Percentiles rank a stretch among this genome's conserved stretches.
Evolutionary conservation across 2,113 vertebrate species (phyloP).

Genomic region (Chaenogobius annularis): DNA sequence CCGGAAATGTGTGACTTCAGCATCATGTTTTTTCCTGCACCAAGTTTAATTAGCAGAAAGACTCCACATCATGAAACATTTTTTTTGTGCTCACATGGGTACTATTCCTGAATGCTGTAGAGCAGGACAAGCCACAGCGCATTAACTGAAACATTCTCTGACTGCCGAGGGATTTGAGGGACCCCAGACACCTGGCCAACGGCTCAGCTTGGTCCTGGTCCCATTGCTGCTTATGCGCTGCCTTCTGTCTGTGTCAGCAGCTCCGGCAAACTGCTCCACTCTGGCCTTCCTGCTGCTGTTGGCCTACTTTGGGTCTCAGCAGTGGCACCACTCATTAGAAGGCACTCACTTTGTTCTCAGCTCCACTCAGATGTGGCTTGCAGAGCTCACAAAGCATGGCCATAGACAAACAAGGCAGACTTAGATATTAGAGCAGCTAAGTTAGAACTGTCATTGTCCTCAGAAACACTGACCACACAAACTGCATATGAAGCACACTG

Average conservation of each 20-base stretch:
- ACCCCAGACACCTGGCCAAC: slow-evolving; percentile 40
- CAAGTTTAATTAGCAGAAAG: neutral
- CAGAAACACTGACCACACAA: neutral
- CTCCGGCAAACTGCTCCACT: slow-evolving; percentile 17
- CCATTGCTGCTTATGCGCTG: slow-evolving; percentile 34
- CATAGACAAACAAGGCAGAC: slow-evolving; percentile 14
- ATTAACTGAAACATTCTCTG: slow-evolving; percentile 7
- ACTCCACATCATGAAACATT: neutral
- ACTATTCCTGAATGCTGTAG: slow-evolving; percentile 14
- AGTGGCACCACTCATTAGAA: slow-evolving; percentile 68
- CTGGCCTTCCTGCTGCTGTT: slow-evolving; percentile 27
- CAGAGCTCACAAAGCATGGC: slow-evolving; percentile 26
- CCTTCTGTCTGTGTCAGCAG: slow-evolving; percentile 26
- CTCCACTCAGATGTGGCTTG: slow-evolving; percentile 59
- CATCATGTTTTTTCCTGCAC: neutral
- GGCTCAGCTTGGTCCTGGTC: slow-evolving; percentile 31
- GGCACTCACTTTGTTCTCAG: slow-evolving; percentile 62
- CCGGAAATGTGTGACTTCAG: too few species aligned
- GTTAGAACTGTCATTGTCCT: neutral
- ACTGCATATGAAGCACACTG: neutral
- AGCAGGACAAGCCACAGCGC: neutral
- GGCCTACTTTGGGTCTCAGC: slow-evolving; percentile 71
- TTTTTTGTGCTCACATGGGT: neutral
- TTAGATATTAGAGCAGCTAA: neutral
- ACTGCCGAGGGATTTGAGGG: slow-evolving; percentile 7